These are phyloP conservation scores for Ammodytes dubius DNA, from an alignment of 2,113 vertebrate genomes.

Conservation along the genomic window DNA sequence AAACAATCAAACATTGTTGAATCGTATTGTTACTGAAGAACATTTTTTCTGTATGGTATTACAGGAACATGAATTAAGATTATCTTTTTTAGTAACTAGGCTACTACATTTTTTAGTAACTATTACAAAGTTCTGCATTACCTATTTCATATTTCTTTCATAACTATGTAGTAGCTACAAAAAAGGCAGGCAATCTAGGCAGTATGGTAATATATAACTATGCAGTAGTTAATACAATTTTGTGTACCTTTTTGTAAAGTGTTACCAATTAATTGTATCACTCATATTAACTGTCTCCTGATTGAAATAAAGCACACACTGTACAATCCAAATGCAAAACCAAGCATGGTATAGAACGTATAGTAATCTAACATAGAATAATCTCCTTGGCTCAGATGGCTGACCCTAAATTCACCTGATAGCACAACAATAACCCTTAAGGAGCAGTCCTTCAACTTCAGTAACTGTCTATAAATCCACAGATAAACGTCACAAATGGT, in stretches of 20 bases:
- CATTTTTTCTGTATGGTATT: slow-evolving; percentile 18
- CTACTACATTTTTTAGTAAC: too few relatives aligned
- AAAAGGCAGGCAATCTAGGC: too few relatives aligned
- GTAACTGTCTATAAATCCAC: slow-evolving; percentile 56
- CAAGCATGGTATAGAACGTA: not conserved
- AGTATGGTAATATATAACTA: too few relatives aligned
- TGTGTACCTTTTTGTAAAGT: too few relatives aligned
- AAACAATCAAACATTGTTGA: slow-evolving; percentile 32
- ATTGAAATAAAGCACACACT: not conserved
- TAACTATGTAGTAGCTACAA: too few relatives aligned
- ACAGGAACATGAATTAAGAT: not conserved
- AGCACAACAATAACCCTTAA: slow-evolving; percentile 54
- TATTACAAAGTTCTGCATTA: too few relatives aligned
- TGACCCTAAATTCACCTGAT: slow-evolving; percentile 51
- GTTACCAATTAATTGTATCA: too few relatives aligned
- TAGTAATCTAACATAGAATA: slow-evolving; percentile 12
- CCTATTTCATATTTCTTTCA: too few relatives aligned
- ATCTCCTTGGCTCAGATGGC: slow-evolving; percentile 13
- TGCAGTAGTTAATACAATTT: too few relatives aligned
- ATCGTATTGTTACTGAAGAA: slow-evolving; percentile 43
- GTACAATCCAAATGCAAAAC: not conserved
- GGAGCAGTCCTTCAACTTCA: slow-evolving; percentile 53
- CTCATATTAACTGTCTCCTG: not conserved
- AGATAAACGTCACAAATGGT: slow-evolving; percentile 64
- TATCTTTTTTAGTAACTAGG: too few relatives aligned